phyloP scores from a whole-genome alignment of 2,113 vertebrate genomes.

The Athene noctua region DNA sequence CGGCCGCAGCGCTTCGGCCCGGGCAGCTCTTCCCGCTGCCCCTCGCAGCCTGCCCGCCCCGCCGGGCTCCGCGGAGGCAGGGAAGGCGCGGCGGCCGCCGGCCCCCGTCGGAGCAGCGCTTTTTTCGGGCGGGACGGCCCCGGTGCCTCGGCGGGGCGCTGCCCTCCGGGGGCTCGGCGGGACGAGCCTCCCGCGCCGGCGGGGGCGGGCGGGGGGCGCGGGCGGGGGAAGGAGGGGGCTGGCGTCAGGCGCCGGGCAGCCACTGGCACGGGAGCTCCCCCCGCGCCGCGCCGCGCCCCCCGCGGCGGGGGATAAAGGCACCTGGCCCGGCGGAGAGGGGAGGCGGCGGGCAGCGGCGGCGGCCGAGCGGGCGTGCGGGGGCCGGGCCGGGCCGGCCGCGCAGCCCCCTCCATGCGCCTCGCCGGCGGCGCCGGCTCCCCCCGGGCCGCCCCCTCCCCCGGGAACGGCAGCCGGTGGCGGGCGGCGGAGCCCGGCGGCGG shows the following conservation, averaged over 20 bases:
- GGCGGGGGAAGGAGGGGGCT: background rate
- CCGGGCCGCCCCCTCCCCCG: background rate
- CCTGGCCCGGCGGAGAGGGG: background rate
- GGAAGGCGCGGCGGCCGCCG: rapidly evolving
- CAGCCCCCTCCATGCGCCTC: background rate
- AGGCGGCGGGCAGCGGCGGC: background rate
- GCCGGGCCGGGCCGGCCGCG: background rate
- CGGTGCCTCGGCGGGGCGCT: background rate
- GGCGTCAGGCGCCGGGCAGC: background rate
- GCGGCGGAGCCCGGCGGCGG: background rate
- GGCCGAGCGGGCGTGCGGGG: no score
- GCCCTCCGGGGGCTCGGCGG: background rate
- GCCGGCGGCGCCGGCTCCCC: background rate
- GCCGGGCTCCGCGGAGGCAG: background rate
- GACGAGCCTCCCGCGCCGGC: background rate
- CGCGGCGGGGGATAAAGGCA: background rate
- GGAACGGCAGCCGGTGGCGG: conserved; percentile 29
- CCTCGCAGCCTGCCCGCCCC: background rate
- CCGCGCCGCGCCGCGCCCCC: background rate
- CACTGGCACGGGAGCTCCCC: background rate
- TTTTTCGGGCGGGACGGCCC: background rate
- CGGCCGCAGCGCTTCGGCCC: background rate
- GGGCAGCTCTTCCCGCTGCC: background rate
- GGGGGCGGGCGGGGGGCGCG: background rate
- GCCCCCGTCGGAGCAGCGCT: rapidly evolving